Evolutionary conservation across 2,888 invertebrate species (phyloP).

Genomic region (Nemotelus pantherinus): DNA sequence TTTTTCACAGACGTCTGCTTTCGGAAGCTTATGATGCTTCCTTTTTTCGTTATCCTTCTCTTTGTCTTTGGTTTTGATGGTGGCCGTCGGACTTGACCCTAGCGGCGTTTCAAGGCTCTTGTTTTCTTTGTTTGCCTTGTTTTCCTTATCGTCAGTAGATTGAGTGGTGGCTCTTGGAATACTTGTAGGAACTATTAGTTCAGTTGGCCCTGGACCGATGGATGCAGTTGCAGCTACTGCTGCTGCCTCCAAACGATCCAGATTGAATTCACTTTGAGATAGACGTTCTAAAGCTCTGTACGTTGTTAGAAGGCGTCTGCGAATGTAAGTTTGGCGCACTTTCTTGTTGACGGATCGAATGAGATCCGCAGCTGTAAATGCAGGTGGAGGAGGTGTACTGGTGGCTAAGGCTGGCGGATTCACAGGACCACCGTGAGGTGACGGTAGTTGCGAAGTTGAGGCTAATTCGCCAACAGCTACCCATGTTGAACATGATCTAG

Average conservation of each 20-base stretch:
- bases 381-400: conserved; percentile 59
- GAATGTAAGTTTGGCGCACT: conserved; percentile 84
- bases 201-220: conserved; percentile 52
- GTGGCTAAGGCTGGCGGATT: conserved; percentile 55
- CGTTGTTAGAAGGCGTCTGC: conserved; percentile 79
- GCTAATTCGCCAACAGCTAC: conserved; percentile 82
- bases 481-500: conserved; percentile 86
- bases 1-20: conserved; percentile 48
- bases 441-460: conserved; percentile 82
- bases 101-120: background rate
- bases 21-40: conserved; percentile 57
- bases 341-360: conserved; percentile 83
- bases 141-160: background rate
- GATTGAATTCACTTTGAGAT: conserved; percentile 85
- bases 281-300: conserved; percentile 83
- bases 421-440: conserved; percentile 76
- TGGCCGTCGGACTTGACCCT: background rate
- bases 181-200: conserved; percentile 52
- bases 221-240: conserved; percentile 66
- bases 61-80: background rate
- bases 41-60: conserved; percentile 46
- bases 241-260: conserved; percentile 76
- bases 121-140: conserved; percentile 12
- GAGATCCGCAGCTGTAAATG: conserved; percentile 74
- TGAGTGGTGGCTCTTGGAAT: conserved; percentile 7